phyloP scores from a whole-genome alignment of 1,140 invertebrate genomes.

The Planococcus citri region DNA sequence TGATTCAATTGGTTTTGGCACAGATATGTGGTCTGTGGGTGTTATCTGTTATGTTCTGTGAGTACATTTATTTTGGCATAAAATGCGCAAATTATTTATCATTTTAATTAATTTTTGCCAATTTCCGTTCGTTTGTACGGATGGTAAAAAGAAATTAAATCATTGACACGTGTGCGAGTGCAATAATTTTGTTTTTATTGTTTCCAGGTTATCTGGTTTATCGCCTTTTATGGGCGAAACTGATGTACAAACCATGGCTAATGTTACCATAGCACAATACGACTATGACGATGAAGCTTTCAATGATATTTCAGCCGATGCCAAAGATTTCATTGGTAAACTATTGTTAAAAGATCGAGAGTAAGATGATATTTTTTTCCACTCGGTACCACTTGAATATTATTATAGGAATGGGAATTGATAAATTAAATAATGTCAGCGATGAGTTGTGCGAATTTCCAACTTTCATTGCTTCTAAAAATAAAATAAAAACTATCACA shows the following conservation, averaged over 20 bases:
- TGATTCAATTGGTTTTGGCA: constrained; percentile 84
- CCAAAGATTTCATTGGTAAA: constrained; percentile 83
- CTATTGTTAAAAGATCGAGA: constrained; percentile 78
- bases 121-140: neutral
- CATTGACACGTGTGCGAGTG: neutral
- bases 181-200: neutral
- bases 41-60: constrained; percentile 96
- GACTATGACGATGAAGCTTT: constrained; percentile 93
- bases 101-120: neutral
- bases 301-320: constrained; percentile 76
- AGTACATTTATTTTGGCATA: constrained; percentile 40
- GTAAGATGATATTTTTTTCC: constrained; percentile 45
- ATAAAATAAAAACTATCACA: no score
- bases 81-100: neutral
- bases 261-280: constrained; percentile 87
- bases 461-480: no score
- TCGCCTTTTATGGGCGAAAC: constrained; percentile 98
- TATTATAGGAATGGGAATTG: neutral
- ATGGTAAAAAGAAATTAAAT: neutral
- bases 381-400: neutral
- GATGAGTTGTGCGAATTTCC: neutral
- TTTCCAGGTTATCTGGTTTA: constrained; percentile 75
- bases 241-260: constrained; percentile 93
- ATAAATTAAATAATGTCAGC: neutral
- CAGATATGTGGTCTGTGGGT: constrained; percentile 96